Evolutionary conservation across 2,113 vertebrate species (phyloP).

Genomic region (Hemibagrus wyckioides): DNA sequence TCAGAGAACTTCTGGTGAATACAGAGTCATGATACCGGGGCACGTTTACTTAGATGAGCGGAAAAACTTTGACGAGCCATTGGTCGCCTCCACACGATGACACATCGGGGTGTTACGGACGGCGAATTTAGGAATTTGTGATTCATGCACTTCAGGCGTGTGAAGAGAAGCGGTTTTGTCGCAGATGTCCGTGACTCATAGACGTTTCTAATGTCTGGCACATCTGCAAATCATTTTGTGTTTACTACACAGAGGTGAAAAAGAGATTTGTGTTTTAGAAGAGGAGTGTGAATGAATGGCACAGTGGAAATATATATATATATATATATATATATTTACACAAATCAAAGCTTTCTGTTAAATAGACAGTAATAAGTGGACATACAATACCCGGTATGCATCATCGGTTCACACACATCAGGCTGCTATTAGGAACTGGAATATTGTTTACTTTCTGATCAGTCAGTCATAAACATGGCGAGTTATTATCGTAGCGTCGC

Average conservation of each 20-base stretch:
- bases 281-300: background rate
- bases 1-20: background rate
- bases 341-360: background rate
- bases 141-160: background rate
- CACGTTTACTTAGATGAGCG: background rate
- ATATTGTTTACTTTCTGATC: background rate
- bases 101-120: background rate
- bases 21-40: background rate
- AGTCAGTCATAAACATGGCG: background rate
- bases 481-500: background rate
- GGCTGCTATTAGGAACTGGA: background rate
- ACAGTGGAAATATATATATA: no score
- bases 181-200: background rate
- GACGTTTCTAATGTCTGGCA: background rate
- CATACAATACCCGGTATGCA: background rate
- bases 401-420: background rate
- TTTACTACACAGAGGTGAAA: constrained; percentile 1
- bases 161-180: background rate
- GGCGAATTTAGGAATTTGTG: background rate
- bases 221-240: background rate
- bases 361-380: background rate
- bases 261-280: background rate
- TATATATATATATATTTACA: background rate
- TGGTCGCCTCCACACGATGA: background rate
- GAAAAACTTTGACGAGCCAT: background rate